Evolutionary conservation across 2,797 vertebrate species (phyloP).

Genomic region (Sebastes steindachneri): DNA sequence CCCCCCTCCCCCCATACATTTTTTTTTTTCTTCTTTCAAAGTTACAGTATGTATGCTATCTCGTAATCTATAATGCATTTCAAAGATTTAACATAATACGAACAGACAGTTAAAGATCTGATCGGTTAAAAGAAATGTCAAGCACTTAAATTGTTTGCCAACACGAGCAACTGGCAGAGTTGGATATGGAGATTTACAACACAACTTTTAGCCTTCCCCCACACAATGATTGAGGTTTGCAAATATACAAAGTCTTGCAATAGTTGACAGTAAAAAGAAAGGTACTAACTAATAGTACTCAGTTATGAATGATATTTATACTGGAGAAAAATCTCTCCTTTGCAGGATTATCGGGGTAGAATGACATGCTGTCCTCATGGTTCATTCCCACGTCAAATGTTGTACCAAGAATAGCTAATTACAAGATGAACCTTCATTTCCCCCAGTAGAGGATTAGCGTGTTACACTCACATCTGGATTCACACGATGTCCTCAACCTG

Average conservation of each 20-base stretch:
- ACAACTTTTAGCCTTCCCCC: conserved; percentile 42
- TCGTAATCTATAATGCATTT: conserved; percentile 74
- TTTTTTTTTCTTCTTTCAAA: conserved; percentile 54
- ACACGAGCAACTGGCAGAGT: conserved; percentile 77
- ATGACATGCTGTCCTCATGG: conserved; percentile 41
- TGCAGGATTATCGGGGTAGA: conserved; percentile 36
- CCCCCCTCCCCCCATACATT: conserved; percentile 18
- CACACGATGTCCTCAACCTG: conserved; percentile 43
- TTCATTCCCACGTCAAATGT: conserved; percentile 41
- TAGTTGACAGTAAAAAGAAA: conserved; percentile 66
- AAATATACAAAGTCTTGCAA: conserved; percentile 77
- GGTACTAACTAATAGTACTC: conserved; percentile 57
- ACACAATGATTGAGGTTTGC: conserved; percentile 66
- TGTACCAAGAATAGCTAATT: conserved; percentile 31
- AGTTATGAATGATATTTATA: conserved; percentile 60
- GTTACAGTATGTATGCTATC: conserved; percentile 71
- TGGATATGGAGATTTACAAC: conserved; percentile 70
- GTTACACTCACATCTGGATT: conserved; percentile 27
- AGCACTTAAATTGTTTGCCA: conserved; percentile 81
- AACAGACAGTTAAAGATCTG: conserved; percentile 91
- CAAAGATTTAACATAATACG: conserved; percentile 85
- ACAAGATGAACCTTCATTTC: conserved; percentile 42
- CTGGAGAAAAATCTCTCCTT: conserved; percentile 32
- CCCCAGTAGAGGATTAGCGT: conserved; percentile 1
- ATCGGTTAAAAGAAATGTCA: conserved; percentile 91